Evolutionary conservation across 1,140 invertebrate genomes (phyloP).

Genomic region (Orchesella cincta): DNA sequence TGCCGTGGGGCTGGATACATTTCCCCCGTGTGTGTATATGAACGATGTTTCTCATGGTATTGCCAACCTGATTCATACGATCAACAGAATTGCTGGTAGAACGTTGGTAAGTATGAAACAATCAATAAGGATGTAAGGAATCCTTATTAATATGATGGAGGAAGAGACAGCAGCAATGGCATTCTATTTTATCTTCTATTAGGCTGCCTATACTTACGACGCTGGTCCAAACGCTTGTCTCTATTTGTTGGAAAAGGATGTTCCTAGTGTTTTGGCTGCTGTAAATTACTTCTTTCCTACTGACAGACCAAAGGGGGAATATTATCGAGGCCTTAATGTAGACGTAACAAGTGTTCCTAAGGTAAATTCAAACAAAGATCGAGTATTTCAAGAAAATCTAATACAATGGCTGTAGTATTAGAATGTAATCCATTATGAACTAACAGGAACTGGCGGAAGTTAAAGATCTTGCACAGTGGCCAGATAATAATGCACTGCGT

Average conservation of each 20-base stretch:
- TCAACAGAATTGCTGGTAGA: conserved; percentile 68
- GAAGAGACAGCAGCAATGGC: no score
- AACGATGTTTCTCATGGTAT: conserved; percentile 82
- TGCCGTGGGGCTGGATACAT: conserved; percentile 90
- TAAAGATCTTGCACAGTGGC: conserved; percentile 57
- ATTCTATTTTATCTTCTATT: conserved; percentile 50
- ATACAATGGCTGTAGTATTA: not conserved
- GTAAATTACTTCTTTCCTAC: conserved; percentile 74
- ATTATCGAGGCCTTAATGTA: conserved; percentile 61
- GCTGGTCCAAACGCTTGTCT: conserved; percentile 95
- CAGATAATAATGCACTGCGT: conserved; percentile 65
- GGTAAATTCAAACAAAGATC: not conserved
- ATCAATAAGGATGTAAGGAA: no score
- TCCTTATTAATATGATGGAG: no score
- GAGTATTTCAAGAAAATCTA: not conserved
- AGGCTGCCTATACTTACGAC: conserved; percentile 95
- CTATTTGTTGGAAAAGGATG: conserved; percentile 77
- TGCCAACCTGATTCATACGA: conserved; percentile 76
- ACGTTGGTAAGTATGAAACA: conserved; percentile 64
- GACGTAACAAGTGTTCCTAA: not conserved
- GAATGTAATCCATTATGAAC: no score
- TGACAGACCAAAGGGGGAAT: conserved; percentile 58
- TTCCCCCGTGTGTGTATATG: conserved; percentile 90
- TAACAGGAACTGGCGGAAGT: conserved; percentile 58
- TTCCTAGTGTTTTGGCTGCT: conserved; percentile 67